A percentile compares a stretch with the other conserved stretches of the same genome.
phyloP scores from a whole-genome alignment of 2,113 vertebrate species.

The Ahaetulla prasina region DNA sequence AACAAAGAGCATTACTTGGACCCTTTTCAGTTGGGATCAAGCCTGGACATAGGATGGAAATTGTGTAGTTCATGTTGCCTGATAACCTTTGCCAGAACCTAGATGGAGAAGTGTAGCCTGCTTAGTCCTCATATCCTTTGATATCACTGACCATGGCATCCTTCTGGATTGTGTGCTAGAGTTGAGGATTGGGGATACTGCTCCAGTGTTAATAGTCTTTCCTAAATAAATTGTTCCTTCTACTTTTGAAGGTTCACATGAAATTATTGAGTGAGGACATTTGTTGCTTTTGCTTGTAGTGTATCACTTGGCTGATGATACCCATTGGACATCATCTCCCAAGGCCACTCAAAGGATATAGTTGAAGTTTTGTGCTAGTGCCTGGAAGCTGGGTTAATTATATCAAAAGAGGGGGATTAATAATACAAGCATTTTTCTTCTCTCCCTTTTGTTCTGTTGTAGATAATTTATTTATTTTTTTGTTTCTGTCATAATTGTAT shows the following conservation, averaged over 20 bases:
- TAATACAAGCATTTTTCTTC: not conserved
- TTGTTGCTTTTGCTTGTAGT: not conserved
- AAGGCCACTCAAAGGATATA: not conserved
- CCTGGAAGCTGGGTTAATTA: not conserved
- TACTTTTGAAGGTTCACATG: not conserved
- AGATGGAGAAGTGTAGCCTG: not conserved
- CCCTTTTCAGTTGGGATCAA: not conserved
- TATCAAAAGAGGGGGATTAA: not conserved
- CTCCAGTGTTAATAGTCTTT: not conserved
- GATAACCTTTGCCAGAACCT: not conserved
- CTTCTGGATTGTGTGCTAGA: not conserved
- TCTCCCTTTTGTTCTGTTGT: not conserved
- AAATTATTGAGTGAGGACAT: not conserved
- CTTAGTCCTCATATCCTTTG: not conserved
- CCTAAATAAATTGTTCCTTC: not conserved
- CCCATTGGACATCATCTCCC: not conserved
- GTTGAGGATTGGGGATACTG: not conserved
- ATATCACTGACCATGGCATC: not conserved
- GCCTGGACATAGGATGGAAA: not conserved
- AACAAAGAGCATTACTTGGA: not conserved
- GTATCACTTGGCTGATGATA: not conserved
- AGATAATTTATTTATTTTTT: not conserved
- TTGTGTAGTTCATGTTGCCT: not conserved
- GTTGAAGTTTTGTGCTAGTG: not conserved
- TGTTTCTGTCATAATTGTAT: not conserved